A percentile compares a stretch with the other conserved stretches of the same genome.
phyloP scores from a whole-genome alignment of 2,113 vertebrate species.

The Pachyramphus minor region DNA sequence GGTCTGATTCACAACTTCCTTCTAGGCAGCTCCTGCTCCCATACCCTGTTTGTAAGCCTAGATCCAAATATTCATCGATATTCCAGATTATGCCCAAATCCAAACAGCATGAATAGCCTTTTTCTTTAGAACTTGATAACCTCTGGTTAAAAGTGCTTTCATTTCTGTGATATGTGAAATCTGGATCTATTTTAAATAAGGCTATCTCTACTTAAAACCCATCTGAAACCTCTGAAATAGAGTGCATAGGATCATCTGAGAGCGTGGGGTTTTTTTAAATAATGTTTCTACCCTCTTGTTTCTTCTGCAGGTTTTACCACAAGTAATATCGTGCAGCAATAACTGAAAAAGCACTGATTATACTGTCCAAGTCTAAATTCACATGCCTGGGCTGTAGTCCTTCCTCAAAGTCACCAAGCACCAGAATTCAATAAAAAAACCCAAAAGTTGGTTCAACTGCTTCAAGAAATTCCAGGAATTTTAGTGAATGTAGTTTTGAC shows the following conservation, averaged over 20 bases:
- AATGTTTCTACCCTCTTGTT: background rate
- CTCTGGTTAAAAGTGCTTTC: background rate
- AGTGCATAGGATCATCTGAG: background rate
- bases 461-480: background rate
- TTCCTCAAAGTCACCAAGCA: background rate
- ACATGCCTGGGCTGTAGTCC: background rate
- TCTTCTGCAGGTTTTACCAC: background rate
- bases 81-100: background rate
- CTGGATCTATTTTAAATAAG: background rate
- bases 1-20: conserved; percentile 6
- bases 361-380: background rate
- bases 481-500: background rate
- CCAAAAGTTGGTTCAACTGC: background rate
- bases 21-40: background rate
- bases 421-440: background rate
- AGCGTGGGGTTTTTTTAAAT: background rate
- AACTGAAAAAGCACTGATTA: background rate
- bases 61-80: background rate
- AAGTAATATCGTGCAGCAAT: background rate
- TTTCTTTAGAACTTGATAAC: background rate
- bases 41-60: background rate
- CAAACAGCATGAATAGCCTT: background rate
- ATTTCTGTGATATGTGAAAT: background rate
- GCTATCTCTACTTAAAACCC: background rate
- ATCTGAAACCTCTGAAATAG: background rate